Evolutionary conservation across 2,113 vertebrate species (phyloP).

Genomic region (Mustela lutreola): DNA sequence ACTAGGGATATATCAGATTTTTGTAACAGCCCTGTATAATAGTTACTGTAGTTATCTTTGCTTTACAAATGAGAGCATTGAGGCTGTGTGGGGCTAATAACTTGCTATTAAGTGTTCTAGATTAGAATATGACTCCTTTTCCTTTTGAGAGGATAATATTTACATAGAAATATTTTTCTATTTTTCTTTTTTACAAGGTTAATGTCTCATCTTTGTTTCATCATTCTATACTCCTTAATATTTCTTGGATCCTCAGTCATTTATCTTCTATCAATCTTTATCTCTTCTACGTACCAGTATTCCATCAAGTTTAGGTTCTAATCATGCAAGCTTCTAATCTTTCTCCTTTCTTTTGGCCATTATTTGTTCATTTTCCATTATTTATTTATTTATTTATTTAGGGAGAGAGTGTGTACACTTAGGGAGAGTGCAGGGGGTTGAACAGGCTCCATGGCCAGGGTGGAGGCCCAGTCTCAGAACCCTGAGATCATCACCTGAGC

Average conservation of each 20-base stretch:
- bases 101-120: background rate
- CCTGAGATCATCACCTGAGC: background rate
- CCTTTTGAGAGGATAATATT: background rate
- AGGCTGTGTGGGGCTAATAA: conserved; percentile 9
- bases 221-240: background rate
- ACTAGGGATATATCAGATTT: background rate
- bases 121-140: background rate
- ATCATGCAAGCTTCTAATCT: background rate
- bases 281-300: background rate
- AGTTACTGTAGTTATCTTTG: background rate
- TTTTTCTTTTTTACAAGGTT: conserved; percentile 39
- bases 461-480: background rate
- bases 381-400: background rate
- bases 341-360: background rate
- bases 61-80: conserved; percentile 3
- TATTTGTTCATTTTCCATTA: background rate
- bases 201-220: background rate
- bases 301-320: background rate
- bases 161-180: background rate
- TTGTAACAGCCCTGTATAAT: background rate
- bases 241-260: background rate
- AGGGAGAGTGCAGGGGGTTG: background rate
- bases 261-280: background rate
- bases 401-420: background rate
- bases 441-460: background rate